Evolutionary conservation across 2,888 invertebrate genomes (phyloP).

Genomic region (Nemapogon koenigi): DNA sequence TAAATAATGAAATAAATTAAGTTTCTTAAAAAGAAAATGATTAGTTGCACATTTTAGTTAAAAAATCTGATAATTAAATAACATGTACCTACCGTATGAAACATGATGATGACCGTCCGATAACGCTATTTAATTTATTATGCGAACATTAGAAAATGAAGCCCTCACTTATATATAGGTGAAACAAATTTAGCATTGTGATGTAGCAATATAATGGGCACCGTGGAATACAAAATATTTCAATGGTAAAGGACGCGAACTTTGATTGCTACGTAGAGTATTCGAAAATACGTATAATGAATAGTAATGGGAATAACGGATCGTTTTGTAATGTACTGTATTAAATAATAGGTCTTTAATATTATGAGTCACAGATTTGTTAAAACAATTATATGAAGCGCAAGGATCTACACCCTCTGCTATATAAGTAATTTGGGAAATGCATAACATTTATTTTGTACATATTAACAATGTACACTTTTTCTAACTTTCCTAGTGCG

Average conservation of each 20-base stretch:
- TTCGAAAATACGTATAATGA: slow-evolving; percentile 51
- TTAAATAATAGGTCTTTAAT: too few species aligned
- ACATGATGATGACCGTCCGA: slow-evolving; percentile 28
- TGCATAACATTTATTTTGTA: too few species aligned
- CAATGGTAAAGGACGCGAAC: slow-evolving; percentile 56
- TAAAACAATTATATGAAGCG: too few species aligned
- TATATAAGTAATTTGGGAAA: too few species aligned
- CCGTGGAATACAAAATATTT: slow-evolving; percentile 57
- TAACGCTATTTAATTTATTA: slow-evolving; percentile 45
- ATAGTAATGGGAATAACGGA: slow-evolving; percentile 57
- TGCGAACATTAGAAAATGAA: slow-evolving; percentile 51
- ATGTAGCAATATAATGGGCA: slow-evolving; percentile 53
- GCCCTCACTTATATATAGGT: slow-evolving; percentile 59
- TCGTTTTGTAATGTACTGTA: not conserved
- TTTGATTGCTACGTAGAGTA: slow-evolving; percentile 60
- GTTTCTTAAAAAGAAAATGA: not conserved
- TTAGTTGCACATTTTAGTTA: not conserved
- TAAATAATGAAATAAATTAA: slow-evolving; percentile 21
- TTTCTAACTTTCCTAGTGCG: too few species aligned
- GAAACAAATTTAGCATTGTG: slow-evolving; percentile 61
- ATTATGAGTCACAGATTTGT: too few species aligned
- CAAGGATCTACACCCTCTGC: too few species aligned
- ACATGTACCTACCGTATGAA: slow-evolving; percentile 16
- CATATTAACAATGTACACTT: too few species aligned
- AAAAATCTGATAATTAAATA: slow-evolving; percentile 12